Evolutionary conservation across 2,113 vertebrate genomes (phyloP).

Genomic region (Fregetta grallaria): DNA sequence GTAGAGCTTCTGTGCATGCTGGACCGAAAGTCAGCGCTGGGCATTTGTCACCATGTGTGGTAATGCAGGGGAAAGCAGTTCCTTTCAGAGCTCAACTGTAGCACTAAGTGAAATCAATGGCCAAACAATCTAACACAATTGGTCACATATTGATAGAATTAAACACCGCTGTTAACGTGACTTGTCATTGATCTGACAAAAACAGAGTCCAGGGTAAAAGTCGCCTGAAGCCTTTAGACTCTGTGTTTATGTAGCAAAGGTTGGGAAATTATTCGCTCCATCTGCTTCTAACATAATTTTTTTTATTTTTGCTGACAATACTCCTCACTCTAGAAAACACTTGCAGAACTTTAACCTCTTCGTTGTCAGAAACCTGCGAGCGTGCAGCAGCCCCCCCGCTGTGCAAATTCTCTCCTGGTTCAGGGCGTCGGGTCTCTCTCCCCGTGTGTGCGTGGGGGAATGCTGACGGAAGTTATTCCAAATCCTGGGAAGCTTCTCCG

Average conservation of each 20-base stretch:
- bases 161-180: constrained; percentile 88
- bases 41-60: constrained; percentile 72
- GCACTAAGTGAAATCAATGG: constrained; percentile 91
- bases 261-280: constrained; percentile 58
- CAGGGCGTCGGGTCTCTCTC: neutral
- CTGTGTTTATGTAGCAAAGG: constrained; percentile 55
- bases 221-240: constrained; percentile 67
- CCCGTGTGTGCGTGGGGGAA: rapidly evolving
- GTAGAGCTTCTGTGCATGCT: neutral
- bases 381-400: rapidly evolving
- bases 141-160: constrained; percentile 93
- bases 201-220: constrained; percentile 73
- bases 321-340: neutral
- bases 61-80: constrained; percentile 67
- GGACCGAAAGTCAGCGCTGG: neutral
- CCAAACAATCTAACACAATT: constrained; percentile 90
- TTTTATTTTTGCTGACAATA: neutral
- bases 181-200: constrained; percentile 83
- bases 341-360: constrained; percentile 21
- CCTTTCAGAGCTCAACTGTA: constrained; percentile 76
- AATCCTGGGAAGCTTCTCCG: neutral
- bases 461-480: neutral
- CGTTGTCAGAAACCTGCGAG: neutral
- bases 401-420: neutral
- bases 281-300: constrained; percentile 50